Conservation (phyloP, 2,888 invertebrate genomes). For the Andrena dorsata region DNA sequence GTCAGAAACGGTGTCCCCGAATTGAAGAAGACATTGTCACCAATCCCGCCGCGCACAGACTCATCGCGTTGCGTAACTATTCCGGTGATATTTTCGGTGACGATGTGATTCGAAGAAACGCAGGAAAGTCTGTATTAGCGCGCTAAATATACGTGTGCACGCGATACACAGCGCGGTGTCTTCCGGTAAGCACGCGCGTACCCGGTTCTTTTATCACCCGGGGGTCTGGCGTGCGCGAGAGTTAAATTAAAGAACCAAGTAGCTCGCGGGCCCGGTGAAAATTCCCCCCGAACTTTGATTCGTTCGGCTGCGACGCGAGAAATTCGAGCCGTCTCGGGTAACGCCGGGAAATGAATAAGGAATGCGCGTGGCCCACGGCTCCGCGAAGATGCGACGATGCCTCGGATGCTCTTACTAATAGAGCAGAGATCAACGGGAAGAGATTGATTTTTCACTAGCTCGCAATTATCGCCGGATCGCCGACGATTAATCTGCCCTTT, state of each 20-base stretch:
- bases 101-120: conserved; percentile 50
- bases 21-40: conserved; percentile 28
- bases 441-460: conserved; percentile 25
- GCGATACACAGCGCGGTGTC: conserved; percentile 26
- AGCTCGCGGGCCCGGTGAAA: not conserved
- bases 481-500: conserved; percentile 22
- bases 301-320: not conserved
- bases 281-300: not conserved
- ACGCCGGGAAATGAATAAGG: not conserved
- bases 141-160: conserved; percentile 47
- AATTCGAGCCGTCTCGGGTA: not conserved
- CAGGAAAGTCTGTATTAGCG: conserved; percentile 49
- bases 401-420: conserved; percentile 21
- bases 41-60: conserved; percentile 14
- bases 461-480: conserved; percentile 13
- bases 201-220: not conserved
- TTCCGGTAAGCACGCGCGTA: not conserved
- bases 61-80: conserved; percentile 49
- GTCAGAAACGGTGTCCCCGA: not conserved
- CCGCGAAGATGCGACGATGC: not conserved
- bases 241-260: not conserved
- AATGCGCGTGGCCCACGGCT: not conserved
- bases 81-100: conserved; percentile 53
- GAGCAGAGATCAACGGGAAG: conserved; percentile 17
- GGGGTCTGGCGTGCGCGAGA: not conserved